Conservation (phyloP, 1,140 invertebrate species). For the Polypedilum pembai region DNA sequence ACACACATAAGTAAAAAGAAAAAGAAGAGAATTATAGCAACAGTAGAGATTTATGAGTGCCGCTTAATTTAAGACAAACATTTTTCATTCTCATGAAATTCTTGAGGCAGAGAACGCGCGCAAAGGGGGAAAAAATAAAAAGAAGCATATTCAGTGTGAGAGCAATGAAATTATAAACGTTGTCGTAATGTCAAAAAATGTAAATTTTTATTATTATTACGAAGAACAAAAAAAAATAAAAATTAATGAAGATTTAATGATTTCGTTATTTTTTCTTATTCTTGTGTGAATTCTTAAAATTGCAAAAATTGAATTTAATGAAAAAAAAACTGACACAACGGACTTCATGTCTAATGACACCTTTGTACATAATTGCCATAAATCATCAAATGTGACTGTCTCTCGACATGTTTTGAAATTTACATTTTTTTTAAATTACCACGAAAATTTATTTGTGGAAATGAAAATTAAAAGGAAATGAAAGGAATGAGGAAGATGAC, state of each 20-base stretch:
- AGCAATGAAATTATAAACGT: constrained; percentile 3
- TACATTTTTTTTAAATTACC: background rate
- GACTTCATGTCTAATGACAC: constrained; percentile 16
- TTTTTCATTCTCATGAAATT: constrained; percentile 25
- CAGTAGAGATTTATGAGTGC: constrained; percentile 19
- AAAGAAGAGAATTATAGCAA: too few relatives aligned
- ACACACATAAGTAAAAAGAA: too few relatives aligned
- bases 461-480: background rate
- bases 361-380: background rate
- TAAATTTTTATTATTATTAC: background rate
- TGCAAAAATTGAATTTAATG: background rate
- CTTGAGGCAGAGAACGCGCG: background rate
- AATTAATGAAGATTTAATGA: constrained; percentile 16
- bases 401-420: too few relatives aligned
- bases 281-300: background rate
- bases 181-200: constrained; percentile 7
- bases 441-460: background rate
- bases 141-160: background rate
- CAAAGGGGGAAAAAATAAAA: background rate
- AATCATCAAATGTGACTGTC: background rate
- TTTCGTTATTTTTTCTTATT: background rate
- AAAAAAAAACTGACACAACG: background rate
- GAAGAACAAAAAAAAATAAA: too few relatives aligned
- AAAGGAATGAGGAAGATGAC: constrained; percentile 9
- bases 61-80: constrained; percentile 25